Evolutionary conservation across 2,888 invertebrate genomes (phyloP).

Genomic region (Drosophila birchii): DNA sequence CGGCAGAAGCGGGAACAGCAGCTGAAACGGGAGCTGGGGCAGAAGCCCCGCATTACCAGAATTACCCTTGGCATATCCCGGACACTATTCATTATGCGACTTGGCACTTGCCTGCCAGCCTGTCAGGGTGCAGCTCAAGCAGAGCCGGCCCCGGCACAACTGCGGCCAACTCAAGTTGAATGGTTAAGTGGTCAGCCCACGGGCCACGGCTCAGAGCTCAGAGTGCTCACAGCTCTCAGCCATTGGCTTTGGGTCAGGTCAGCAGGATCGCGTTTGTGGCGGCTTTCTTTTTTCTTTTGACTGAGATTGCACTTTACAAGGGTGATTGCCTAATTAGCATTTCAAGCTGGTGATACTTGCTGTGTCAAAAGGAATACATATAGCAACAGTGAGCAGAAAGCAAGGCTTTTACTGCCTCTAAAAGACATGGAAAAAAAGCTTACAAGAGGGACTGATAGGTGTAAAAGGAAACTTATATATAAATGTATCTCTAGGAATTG

Average conservation of each 20-base stretch:
- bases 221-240: constrained; percentile 10
- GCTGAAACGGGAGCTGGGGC: constrained; percentile 1
- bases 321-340: constrained; percentile 45
- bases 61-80: constrained; percentile 58
- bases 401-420: background rate
- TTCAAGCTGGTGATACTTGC: background rate
- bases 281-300: constrained; percentile 16
- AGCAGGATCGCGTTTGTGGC: constrained; percentile 14
- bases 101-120: constrained; percentile 68
- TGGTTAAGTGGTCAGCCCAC: constrained; percentile 46
- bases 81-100: constrained; percentile 70
- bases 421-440: background rate
- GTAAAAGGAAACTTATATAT: background rate
- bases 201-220: constrained; percentile 3
- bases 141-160: constrained; percentile 18
- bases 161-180: constrained; percentile 39
- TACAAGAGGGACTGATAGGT: background rate
- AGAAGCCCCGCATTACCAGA: constrained; percentile 39
- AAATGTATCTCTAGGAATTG: fast-evolving
- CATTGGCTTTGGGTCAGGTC: constrained; percentile 15
- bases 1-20: constrained; percentile 23
- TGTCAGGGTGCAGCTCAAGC: constrained; percentile 45
- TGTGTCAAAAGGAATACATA: background rate
- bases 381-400: background rate
- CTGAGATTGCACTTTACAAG: constrained; percentile 36